Percentiles rank a stretch among this genome's conserved stretches.
phyloP scores from a whole-genome alignment of 2,888 invertebrate genomes.

The Phoronis australis region DNA sequence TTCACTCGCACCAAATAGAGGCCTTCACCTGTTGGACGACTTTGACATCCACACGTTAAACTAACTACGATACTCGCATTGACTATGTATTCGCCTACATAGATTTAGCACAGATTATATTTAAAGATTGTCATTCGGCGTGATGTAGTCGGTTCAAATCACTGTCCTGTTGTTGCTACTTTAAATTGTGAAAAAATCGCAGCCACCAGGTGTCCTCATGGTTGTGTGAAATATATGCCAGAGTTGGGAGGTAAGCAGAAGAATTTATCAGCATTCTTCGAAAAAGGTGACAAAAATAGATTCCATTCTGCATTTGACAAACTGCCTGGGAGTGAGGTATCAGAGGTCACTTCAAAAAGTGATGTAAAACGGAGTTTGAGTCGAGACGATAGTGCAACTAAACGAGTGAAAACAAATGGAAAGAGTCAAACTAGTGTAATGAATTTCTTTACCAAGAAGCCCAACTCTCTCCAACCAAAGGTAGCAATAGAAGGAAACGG shows the following conservation, averaged over 20 bases:
- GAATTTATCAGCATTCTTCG: conserved; percentile 39
- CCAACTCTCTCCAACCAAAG: too few species aligned
- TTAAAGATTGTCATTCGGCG: conserved; percentile 34
- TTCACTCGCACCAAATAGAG: conserved; percentile 49
- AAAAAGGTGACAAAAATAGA: conserved; percentile 13
- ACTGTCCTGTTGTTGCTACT: conserved; percentile 55
- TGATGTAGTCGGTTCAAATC: conserved; percentile 55
- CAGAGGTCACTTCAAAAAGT: too few species aligned
- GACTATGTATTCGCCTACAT: conserved; percentile 55
- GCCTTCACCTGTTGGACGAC: conserved; percentile 57
- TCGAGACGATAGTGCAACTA: too few species aligned
- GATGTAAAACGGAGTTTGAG: too few species aligned
- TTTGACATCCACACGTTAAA: conserved; percentile 50
- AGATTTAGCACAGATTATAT: conserved; percentile 22
- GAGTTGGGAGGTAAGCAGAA: conserved; percentile 54
- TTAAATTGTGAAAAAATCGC: conserved; percentile 29
- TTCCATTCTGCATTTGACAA: not conserved
- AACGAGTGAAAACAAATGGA: too few species aligned
- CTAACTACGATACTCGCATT: conserved; percentile 56
- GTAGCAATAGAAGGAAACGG: too few species aligned
- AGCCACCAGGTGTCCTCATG: conserved; percentile 40
- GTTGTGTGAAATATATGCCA: conserved; percentile 54
- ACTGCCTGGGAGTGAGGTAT: too few species aligned
- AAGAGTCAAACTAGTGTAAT: too few species aligned
- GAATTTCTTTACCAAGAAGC: too few species aligned